phyloP scores from a whole-genome alignment of 2,888 invertebrate species.

The Philereme transversata region DNA sequence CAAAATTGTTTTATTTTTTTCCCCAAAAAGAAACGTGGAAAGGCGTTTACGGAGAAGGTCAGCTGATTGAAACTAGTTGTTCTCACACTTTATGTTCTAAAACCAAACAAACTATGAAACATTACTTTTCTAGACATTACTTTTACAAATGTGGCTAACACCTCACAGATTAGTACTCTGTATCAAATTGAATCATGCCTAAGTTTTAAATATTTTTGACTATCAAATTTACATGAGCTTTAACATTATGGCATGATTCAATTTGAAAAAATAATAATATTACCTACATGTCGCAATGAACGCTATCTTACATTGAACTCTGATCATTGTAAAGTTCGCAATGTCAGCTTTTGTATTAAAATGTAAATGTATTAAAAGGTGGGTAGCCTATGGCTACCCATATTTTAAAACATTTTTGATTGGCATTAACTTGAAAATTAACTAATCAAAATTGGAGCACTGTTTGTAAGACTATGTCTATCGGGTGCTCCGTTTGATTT shows the following conservation, averaged over 20 bases:
- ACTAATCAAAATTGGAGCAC: constrained; percentile 15
- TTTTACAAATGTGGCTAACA: constrained; percentile 40
- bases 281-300: constrained; percentile 31
- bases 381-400: constrained; percentile 41
- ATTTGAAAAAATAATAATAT: constrained; percentile 27
- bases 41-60: constrained; percentile 93
- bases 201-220: not conserved
- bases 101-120: constrained; percentile 44
- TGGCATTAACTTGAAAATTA: constrained; percentile 22
- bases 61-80: constrained; percentile 80
- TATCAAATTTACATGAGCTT: not conserved
- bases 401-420: constrained; percentile 26
- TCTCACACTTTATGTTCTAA: constrained; percentile 70
- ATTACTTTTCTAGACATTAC: constrained; percentile 29
- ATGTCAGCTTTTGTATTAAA: constrained; percentile 47
- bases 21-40: constrained; percentile 87
- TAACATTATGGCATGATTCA: constrained; percentile 17
- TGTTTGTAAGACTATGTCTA: not conserved
- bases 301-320: constrained; percentile 40
- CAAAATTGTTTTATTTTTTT: constrained; percentile 65
- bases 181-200: constrained; percentile 30
- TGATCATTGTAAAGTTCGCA: constrained; percentile 44
- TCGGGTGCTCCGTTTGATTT: constrained; percentile 10
- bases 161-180: constrained; percentile 46
- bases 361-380: constrained; percentile 41